Evolutionary conservation across 2,113 vertebrate species (phyloP).

Genomic region (Zosterops japonicus): DNA sequence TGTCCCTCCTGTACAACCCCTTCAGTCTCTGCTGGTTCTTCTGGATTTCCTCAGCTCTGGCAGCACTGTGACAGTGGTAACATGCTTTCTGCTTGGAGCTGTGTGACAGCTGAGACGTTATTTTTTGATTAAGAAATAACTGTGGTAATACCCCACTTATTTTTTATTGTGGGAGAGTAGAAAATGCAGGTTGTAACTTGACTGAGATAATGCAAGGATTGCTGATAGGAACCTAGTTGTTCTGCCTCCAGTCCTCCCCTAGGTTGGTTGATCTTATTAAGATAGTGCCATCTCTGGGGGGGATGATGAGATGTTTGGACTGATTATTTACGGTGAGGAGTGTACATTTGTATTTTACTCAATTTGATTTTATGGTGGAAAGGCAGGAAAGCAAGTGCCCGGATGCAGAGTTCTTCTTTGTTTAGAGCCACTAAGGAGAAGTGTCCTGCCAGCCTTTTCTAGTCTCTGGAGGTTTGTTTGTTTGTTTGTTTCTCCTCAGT

Average conservation of each 20-base stretch:
- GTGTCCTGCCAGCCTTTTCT: neutral
- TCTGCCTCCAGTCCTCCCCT: conserved; percentile 13
- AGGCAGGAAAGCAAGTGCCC: conserved; percentile 4
- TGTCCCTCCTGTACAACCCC: neutral
- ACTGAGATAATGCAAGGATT: neutral
- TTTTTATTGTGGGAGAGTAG: conserved; percentile 29
- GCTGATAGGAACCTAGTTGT: conserved; percentile 5
- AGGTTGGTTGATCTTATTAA: conserved; percentile 43
- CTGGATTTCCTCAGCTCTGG: neutral
- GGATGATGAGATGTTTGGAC: conserved; percentile 20
- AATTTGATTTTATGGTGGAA: conserved; percentile 37
- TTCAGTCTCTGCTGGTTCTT: neutral
- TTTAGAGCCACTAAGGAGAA: neutral
- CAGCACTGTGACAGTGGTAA: neutral
- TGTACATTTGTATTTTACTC: conserved; percentile 16
- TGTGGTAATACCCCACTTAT: neutral
- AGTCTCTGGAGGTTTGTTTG: neutral
- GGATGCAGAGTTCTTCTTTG: conserved; percentile 27
- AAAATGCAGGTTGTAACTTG: conserved; percentile 51
- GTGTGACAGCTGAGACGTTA: conserved; percentile 21
- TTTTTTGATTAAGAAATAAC: conserved; percentile 37
- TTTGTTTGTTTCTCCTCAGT: neutral
- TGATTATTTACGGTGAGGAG: conserved; percentile 42
- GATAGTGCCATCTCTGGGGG: conserved; percentile 35
- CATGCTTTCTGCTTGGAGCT: neutral